Evolutionary conservation across 2,113 vertebrate genomes (phyloP).

Genomic region (Synchiropus splendidus): DNA sequence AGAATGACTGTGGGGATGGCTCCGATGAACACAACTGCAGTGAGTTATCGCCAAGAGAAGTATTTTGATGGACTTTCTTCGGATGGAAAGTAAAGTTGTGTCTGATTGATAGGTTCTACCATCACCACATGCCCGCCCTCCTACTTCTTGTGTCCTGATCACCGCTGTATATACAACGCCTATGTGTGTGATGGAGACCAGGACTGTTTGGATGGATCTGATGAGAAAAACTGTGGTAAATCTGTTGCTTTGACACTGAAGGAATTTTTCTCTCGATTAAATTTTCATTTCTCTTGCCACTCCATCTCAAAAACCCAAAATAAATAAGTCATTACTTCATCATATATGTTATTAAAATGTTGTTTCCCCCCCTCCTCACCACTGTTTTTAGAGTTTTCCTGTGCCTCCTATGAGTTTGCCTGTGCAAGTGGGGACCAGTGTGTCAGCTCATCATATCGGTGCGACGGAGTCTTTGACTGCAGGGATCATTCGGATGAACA

Average conservation of each 20-base stretch:
- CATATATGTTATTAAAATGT: too few species aligned
- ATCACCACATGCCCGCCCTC: conserved; percentile 46
- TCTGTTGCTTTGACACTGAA: too few species aligned
- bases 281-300: too few species aligned
- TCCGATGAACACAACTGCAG: conserved; percentile 63
- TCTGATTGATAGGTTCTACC: conserved; percentile 41
- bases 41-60: conserved; percentile 19
- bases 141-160: conserved; percentile 60
- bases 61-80: too few species aligned
- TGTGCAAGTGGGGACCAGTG: conserved; percentile 63
- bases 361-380: background rate
- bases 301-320: too few species aligned
- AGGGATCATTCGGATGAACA: conserved; percentile 60
- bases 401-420: conserved; percentile 52
- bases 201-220: conserved; percentile 61
- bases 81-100: too few species aligned
- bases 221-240: conserved; percentile 61
- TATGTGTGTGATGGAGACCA: conserved; percentile 61
- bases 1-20: conserved; percentile 56
- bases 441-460: conserved; percentile 35
- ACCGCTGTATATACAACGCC: conserved; percentile 48
- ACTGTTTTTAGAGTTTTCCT: conserved; percentile 40
- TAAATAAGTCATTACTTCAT: too few species aligned
- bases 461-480: conserved; percentile 63
- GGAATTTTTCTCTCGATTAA: too few species aligned